These are phyloP conservation scores for Chrosomus eos DNA, from an alignment of 2,797 vertebrate species.

Conservation along the genomic window DNA sequence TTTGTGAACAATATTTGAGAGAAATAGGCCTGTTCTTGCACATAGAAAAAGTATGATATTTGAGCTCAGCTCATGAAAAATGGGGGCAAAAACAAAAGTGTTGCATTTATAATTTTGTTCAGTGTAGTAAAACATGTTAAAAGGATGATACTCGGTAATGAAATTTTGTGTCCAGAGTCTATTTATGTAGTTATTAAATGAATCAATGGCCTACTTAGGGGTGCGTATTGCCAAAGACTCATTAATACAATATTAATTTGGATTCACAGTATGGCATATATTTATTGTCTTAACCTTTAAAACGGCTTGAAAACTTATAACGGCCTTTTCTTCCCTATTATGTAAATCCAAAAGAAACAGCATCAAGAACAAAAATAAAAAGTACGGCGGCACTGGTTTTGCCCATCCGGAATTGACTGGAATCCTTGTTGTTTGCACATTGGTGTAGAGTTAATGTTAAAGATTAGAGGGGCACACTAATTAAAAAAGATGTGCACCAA, in stretches of 20 bases:
- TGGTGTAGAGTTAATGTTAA: background rate
- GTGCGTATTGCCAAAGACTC: background rate
- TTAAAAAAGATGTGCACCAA: background rate
- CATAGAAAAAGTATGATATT: no score
- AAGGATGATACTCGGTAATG: background rate
- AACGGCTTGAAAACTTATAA: background rate
- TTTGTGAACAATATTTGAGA: no score
- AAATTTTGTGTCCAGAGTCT: background rate
- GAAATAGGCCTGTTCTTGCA: no score
- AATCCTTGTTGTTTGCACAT: background rate
- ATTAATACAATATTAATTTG: background rate
- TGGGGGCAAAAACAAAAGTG: no score
- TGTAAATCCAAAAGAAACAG: background rate
- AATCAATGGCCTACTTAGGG: background rate
- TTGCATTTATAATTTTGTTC: no score
- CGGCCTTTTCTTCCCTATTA: background rate
- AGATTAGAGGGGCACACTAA: background rate
- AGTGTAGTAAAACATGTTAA: background rate
- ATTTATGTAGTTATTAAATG: background rate
- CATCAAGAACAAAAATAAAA: background rate
- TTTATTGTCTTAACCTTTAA: background rate
- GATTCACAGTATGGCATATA: background rate
- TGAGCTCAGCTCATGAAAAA: no score
- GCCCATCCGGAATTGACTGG: background rate
- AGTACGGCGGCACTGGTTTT: background rate